phyloP scores from a whole-genome alignment of 2,888 invertebrate genomes.

The Xanthia togata region DNA sequence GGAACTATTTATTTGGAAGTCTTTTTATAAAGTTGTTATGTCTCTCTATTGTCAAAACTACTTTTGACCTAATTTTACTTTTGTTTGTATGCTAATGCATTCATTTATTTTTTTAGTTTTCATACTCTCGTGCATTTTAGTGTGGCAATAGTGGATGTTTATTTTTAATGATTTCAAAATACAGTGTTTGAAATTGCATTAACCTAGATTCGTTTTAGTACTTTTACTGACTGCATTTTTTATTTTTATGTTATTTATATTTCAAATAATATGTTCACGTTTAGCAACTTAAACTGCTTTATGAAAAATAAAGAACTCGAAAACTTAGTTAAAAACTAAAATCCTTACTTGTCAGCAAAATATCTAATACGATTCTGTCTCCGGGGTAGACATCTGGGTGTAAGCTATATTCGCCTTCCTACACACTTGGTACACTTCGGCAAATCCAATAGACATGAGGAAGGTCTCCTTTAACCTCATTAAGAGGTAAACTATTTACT shows the following conservation, averaged over 20 bases:
- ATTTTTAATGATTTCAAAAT: background rate
- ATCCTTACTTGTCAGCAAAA: background rate
- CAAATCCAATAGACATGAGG: constrained; percentile 62
- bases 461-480: constrained; percentile 56
- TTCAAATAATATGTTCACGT: background rate
- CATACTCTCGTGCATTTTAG: background rate
- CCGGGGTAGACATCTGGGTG: constrained; percentile 7
- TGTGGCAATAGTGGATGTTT: background rate
- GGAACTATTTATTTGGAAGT: constrained; percentile 13
- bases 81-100: background rate
- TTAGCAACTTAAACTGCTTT: background rate
- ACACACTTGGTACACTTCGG: constrained; percentile 28
- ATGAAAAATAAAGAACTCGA: background rate
- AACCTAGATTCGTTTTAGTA: background rate
- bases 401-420: constrained; percentile 19
- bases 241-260: too few relatives aligned
- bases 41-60: background rate
- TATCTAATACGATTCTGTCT: constrained; percentile 10
- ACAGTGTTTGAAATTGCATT: background rate
- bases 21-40: background rate
- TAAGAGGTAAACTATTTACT: constrained; percentile 65
- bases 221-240: background rate
- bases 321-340: background rate
- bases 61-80: constrained; percentile 3
- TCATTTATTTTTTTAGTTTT: background rate